A percentile compares a stretch with the other conserved stretches of the same genome.
phyloP scores from a whole-genome alignment of 1,140 invertebrate species.

The Drosophila varians region DNA sequence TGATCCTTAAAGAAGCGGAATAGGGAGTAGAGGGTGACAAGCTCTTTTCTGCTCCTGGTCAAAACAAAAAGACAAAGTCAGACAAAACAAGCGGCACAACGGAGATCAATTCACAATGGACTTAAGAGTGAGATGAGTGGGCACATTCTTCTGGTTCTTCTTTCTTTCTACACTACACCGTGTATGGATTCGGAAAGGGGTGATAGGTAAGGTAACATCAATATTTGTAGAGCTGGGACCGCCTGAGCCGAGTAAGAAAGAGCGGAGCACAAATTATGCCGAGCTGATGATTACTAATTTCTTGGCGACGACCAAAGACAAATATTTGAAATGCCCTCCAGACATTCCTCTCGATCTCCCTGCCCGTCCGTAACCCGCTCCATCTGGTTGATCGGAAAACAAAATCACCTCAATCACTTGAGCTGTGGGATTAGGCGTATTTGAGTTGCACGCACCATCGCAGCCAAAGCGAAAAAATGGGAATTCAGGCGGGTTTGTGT shows the following conservation, averaged over 20 bases:
- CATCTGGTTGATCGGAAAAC: slow-evolving; percentile 59
- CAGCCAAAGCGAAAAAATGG: slow-evolving; percentile 39
- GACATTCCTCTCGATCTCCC: slow-evolving; percentile 40
- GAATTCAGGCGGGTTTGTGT: slow-evolving; percentile 31
- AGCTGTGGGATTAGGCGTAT: slow-evolving; percentile 82
- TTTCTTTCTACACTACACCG: neutral
- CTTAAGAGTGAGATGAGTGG: slow-evolving; percentile 51
- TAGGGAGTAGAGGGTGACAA: slow-evolving; percentile 22
- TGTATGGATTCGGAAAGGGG: slow-evolving; percentile 22
- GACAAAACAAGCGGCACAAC: slow-evolving; percentile 17
- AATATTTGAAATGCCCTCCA: slow-evolving; percentile 79
- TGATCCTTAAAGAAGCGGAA: slow-evolving; percentile 15
- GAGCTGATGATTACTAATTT: slow-evolving; percentile 74
- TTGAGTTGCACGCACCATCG: slow-evolving; percentile 76
- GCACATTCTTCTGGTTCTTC: slow-evolving; percentile 59
- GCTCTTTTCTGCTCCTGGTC: slow-evolving; percentile 39
- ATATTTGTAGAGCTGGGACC: slow-evolving; percentile 57
- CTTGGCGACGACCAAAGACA: slow-evolving; percentile 72
- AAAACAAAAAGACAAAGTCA: slow-evolving; percentile 17
- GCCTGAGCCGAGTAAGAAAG: neutral
- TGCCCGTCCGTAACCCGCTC: neutral
- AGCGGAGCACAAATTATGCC: slow-evolving; percentile 40
- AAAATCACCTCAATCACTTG: slow-evolving; percentile 82
- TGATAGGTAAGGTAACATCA: slow-evolving; percentile 36
- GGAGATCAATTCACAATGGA: slow-evolving; percentile 16